A percentile compares a stretch with the other conserved stretches of the same genome.
phyloP scores from a whole-genome alignment of 2,113 vertebrate genomes.

The Oenanthe oenanthe region DNA sequence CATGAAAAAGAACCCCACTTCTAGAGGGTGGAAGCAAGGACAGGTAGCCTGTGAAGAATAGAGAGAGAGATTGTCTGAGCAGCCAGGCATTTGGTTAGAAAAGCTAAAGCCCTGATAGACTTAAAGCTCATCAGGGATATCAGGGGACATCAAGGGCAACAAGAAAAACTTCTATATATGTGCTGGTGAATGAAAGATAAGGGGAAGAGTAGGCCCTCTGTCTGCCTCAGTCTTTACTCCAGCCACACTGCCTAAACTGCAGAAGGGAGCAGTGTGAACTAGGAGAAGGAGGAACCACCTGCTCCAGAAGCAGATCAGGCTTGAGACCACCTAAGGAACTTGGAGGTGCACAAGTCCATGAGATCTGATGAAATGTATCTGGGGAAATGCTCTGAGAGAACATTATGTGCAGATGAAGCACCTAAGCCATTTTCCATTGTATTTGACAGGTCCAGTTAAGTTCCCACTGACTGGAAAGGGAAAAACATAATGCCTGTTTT shows the following conservation, averaged over 20 bases:
- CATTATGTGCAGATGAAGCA: not conserved
- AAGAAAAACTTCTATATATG: not conserved
- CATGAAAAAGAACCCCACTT: not conserved
- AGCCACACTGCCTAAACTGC: not conserved
- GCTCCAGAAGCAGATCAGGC: not conserved
- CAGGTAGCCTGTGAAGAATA: not conserved
- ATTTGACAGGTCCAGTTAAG: not conserved
- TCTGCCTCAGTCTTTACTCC: not conserved
- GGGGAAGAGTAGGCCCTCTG: not conserved
- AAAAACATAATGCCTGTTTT: not conserved
- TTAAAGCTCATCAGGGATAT: not conserved
- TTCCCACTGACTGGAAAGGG: not conserved
- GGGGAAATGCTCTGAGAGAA: not conserved
- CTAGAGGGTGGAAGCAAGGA: not conserved
- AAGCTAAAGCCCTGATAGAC: not conserved
- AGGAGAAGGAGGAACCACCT: not conserved
- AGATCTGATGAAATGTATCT: not conserved
- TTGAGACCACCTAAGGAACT: not conserved
- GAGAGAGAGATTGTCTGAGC: not conserved
- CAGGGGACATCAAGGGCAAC: not conserved
- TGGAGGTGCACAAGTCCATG: not conserved
- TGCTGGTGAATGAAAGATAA: not conserved
- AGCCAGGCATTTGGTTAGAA: not conserved
- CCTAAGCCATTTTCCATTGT: fast-evolving
- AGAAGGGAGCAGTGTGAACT: not conserved